Evolutionary conservation across 2,113 vertebrate genomes (phyloP), one percentile per base, ranked within the genome.

Genomic region (Sinocyclocheilus anophthalmus): DNA sequence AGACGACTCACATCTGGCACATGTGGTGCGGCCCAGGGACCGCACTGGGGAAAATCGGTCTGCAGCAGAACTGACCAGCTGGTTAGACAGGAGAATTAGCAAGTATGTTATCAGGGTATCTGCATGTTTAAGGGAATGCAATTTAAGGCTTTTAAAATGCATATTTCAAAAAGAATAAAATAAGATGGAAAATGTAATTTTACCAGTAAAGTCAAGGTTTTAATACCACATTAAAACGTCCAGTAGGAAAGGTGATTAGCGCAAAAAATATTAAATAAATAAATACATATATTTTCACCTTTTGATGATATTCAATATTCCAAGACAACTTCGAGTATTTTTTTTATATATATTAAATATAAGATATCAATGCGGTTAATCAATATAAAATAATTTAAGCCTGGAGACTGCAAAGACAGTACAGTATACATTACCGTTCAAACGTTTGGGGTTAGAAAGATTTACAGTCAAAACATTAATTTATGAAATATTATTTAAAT

Each of bases 1-100:
- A 45, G 61, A 83, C 85, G 42, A n/a, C 57, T 2, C 39, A 89
- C 81, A 89, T 87, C 76, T 88, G 82, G 59, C 69, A 72, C 81
- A 84, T 42, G 69, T 83, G 81, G 53, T 39, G 18, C 6, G 6
- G 57, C 33, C 57, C 26, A 22, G n/a, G 9, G 80, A 70, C 24
- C 6, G 7, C 10, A 33, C 5, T 70, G 81, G 59, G 16, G 45
- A 53, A 82, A 33, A 75, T 70, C 65, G 5, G 11, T 83, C 20
- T 57, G 24, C 20, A 57, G 4, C 48, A 72, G 10, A 37, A 42
- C 50, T 73, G 67, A 72, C 33, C 82, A 37, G n/a, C 42, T 50
- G 39, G 37, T 81, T 26, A 78, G 57, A 67, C 61, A 50, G 39
- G 42, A 48, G 65, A 70, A 70, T 83, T 30, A 24, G 20, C 48